Conservation (phyloP, 2,113 vertebrate genomes). For the Pongo abelii region DNA sequence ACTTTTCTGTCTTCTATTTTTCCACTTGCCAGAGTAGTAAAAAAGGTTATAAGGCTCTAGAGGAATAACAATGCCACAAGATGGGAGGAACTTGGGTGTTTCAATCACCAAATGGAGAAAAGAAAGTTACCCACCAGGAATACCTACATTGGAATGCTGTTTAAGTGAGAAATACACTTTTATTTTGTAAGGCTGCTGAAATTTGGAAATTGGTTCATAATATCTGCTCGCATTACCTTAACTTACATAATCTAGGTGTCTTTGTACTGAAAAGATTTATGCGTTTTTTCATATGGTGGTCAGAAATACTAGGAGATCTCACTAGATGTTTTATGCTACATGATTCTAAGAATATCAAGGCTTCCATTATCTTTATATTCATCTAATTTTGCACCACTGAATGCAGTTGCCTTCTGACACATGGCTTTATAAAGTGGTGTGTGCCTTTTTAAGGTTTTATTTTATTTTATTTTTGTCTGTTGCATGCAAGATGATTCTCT, state of each 20-base stretch:
- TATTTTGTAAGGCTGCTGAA: neutral
- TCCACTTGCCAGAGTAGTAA: neutral
- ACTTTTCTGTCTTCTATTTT: constrained; percentile 7
- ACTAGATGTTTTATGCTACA: neutral
- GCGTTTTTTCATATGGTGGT: neutral
- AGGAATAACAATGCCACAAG: neutral
- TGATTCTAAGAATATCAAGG: neutral
- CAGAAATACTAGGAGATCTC: neutral
- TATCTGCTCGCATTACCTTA: neutral
- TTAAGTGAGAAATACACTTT: neutral
- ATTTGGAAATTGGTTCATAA: constrained; percentile 6
- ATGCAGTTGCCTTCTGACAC: neutral
- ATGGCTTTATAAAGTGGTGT: neutral
- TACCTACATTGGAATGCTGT: neutral
- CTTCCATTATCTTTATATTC: neutral
- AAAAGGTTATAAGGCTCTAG: neutral
- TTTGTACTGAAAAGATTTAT: neutral
- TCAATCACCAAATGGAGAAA: neutral
- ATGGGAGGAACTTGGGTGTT: neutral
- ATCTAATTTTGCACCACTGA: neutral
- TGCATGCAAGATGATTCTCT: neutral
- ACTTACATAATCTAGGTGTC: neutral
- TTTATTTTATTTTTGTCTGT: constrained; percentile 17
- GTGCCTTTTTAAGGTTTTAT: neutral
- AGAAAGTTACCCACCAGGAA: neutral